Evolutionary conservation across 2,888 invertebrate species (phyloP).

Genomic region (Poecilobothrus nobilitatus): DNA sequence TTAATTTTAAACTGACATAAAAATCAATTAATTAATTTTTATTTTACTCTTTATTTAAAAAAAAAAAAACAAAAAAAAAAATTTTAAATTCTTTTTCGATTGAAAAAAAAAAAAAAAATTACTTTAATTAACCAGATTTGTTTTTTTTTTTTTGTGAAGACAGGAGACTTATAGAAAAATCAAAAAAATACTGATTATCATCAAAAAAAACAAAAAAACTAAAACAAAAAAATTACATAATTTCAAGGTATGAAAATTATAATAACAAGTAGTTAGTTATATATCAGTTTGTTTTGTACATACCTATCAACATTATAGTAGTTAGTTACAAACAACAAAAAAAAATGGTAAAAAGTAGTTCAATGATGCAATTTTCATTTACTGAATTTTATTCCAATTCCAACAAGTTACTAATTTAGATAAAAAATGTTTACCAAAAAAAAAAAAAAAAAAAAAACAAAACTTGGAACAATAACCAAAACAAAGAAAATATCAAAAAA

Average conservation of each 20-base stretch:
- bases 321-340: neutral
- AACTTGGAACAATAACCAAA: too few relatives aligned
- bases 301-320: neutral
- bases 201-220: neutral
- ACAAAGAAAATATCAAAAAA: too few relatives aligned
- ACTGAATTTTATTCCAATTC: neutral
- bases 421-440: neutral
- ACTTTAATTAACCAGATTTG: neutral
- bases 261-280: neutral
- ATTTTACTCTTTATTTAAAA: neutral
- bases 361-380: slow-evolving; percentile 3
- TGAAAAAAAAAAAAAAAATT: too few relatives aligned
- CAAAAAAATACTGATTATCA: too few relatives aligned
- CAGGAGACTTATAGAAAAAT: too few relatives aligned
- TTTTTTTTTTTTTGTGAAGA: too few relatives aligned
- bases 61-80: too few relatives aligned
- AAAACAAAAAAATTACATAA: neutral
- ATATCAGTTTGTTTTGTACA: too few relatives aligned
- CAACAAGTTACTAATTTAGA: neutral
- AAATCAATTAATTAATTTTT: slow-evolving; percentile 3
- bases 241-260: neutral
- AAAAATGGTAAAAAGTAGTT: neutral
- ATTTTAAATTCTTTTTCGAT: neutral
- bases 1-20: neutral
- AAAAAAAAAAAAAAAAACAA: neutral